A percentile compares a stretch with the other conserved stretches of the same genome.
Evolutionary conservation across 2,888 invertebrate genomes (phyloP).

Genomic region (Acrobasis repandana): DNA sequence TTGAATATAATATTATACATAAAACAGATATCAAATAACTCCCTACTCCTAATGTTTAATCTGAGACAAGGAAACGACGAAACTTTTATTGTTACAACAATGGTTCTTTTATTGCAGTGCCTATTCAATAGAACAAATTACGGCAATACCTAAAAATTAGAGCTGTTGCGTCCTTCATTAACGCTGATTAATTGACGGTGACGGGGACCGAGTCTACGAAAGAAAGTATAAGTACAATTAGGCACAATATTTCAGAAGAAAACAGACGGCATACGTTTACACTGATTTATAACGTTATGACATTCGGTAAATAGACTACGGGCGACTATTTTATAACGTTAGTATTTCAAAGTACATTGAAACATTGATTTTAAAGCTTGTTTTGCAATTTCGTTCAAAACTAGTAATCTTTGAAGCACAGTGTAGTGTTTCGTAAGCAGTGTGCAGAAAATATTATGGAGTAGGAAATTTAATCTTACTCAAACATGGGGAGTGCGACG

Average conservation of each 20-base stretch:
- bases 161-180: neutral
- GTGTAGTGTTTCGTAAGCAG: constrained; percentile 38
- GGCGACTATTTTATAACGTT: too few species aligned
- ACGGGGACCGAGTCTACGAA: too few species aligned
- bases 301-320: too few species aligned
- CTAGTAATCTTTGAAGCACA: neutral
- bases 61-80: neutral
- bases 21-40: too few species aligned
- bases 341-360: too few species aligned
- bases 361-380: too few species aligned
- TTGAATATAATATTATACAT: too few species aligned
- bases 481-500: constrained; percentile 41
- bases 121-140: constrained; percentile 10
- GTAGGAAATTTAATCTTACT: constrained; percentile 68
- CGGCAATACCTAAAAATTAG: constrained; percentile 9
- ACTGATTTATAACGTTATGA: too few species aligned
- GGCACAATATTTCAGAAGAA: too few species aligned
- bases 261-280: too few species aligned
- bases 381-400: too few species aligned
- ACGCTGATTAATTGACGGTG: constrained; percentile 5
- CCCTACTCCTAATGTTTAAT: neutral
- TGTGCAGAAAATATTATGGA: constrained; percentile 49
- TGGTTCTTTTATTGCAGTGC: constrained; percentile 2
- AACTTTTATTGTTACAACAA: constrained; percentile 8
- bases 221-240: too few species aligned